phyloP scores from a whole-genome alignment of 2,888 invertebrate species.

The Epinotia bilunana region DNA sequence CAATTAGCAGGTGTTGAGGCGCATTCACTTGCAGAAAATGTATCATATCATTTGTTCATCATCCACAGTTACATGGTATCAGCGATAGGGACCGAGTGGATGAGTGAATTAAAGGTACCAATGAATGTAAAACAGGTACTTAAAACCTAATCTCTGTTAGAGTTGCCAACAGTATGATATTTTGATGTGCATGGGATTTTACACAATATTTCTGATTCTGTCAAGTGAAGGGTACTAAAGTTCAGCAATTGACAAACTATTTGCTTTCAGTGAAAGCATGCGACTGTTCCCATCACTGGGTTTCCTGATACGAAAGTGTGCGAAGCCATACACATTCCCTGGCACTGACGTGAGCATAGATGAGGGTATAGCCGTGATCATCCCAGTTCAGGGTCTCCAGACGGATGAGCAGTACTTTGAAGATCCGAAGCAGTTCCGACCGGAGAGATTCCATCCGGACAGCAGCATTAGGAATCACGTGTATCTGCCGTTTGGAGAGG shows the following conservation, averaged over 20 bases:
- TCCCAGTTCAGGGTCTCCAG: slow-evolving; percentile 43
- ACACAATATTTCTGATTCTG: neutral
- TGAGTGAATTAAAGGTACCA: too few species aligned
- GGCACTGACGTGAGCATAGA: slow-evolving; percentile 42
- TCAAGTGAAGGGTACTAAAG: too few species aligned
- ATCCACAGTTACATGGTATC: too few species aligned
- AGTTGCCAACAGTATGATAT: too few species aligned
- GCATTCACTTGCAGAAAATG: too few species aligned
- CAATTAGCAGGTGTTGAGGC: too few species aligned
- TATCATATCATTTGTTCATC: too few species aligned
- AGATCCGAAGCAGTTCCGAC: slow-evolving; percentile 50
- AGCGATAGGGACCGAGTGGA: too few species aligned
- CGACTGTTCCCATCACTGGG: slow-evolving; percentile 42
- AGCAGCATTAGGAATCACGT: slow-evolving; percentile 28
- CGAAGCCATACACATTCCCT: slow-evolving; percentile 39
- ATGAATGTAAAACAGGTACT: too few species aligned
- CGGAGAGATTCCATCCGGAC: slow-evolving; percentile 49
- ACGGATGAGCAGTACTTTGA: slow-evolving; percentile 51
- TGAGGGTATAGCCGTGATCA: slow-evolving; percentile 31
- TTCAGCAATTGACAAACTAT: neutral
- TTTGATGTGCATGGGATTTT: neutral
- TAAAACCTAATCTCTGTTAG: too few species aligned
- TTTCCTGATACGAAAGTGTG: slow-evolving; percentile 35
- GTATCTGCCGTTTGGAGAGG: slow-evolving; percentile 48
- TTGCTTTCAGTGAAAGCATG: slow-evolving; percentile 39